Base-by-base conservation (phyloP, 2,888 invertebrate species). In the Drosophila mimica region DNA sequence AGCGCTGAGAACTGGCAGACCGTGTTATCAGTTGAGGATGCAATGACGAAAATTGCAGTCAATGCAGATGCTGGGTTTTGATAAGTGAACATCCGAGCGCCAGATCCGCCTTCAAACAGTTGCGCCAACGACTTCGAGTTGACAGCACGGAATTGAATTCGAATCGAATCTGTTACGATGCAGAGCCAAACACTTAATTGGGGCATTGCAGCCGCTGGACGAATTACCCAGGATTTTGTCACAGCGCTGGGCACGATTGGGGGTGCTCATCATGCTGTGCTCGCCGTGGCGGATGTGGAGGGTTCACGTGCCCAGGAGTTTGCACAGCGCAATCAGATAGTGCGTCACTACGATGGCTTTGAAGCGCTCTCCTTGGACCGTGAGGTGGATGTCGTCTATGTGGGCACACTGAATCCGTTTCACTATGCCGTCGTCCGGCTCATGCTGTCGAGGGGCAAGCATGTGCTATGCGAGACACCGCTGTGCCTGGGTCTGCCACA, bases 381-480 rank as follows among this genome's bases (percentile, higher is more conserved):
- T 33, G 94, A 97, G 85, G 94, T 98, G 86, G 98, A 98, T 92
- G 95, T 98, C 17, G 96, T 96, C 0, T 98, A 98, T 91, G 94
- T 98, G 80, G 98, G 97, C 11, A 94, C 95, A 0, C 92, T 98
- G 28, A 96, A 97, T 92, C 94, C 96, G 0, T 94, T 95, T 70
- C 98, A 98, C 93, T 95, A 95, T 78, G 94, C 95, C 30, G 93
- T 96, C 7, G 94, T 95, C 0, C 96, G 96, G 91, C 88, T 97
- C 70, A 96, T 97, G 95, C 93, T 99, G 31, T 95, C 96, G 69
- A 94, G 95, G 84, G 97, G 97, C 0, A 98, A 98, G 92, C 96
- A 97, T 88, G 96, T 99, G 1, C 93, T 99, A 1, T 97, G 98
- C 91, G 98, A 99, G 93, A 98, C 98, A 91, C 98, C 98, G 0